phyloP scores from a whole-genome alignment of 2,797 vertebrate genomes.

The Distichodus sexfasciatus region DNA sequence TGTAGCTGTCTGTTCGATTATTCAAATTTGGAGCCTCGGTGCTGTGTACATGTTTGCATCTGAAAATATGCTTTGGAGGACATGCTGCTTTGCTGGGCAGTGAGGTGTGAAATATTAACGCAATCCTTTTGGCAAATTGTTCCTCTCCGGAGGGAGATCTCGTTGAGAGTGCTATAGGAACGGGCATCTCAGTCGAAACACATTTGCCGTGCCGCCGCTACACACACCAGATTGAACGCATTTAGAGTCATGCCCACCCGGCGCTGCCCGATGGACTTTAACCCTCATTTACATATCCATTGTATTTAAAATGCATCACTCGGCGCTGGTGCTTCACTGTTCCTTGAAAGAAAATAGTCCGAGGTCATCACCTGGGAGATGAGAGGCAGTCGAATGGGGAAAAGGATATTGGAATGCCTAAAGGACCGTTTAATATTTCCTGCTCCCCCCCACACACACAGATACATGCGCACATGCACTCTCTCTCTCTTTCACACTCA shows the following conservation, averaged over 20 bases:
- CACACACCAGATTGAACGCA: conserved; percentile 9
- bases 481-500: too few relatives aligned
- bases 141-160: conserved; percentile 24
- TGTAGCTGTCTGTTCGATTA: conserved; percentile 29
- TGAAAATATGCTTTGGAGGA: conserved; percentile 43
- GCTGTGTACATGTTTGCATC: conserved; percentile 18
- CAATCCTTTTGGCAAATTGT: conserved; percentile 40
- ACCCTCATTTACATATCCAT: conserved; percentile 35
- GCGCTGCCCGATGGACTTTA: conserved; percentile 29
- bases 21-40: conserved; percentile 4
- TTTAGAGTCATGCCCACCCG: neutral
- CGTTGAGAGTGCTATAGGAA: conserved; percentile 20
- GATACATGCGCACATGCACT: too few relatives aligned
- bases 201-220: neutral
- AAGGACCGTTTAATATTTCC: conserved; percentile 33
- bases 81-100: conserved; percentile 33
- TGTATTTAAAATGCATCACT: conserved; percentile 32
- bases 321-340: neutral
- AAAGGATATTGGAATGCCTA: conserved; percentile 22
- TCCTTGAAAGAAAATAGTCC: conserved; percentile 16
- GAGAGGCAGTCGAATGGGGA: conserved; percentile 18
- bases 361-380: conserved; percentile 24
- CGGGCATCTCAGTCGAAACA: conserved; percentile 14
- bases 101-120: conserved; percentile 46
- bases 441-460: too few relatives aligned